These are phyloP conservation scores for Tragelaphus imberbis DNA, from an alignment of 2,113 vertebrate species.

Conservation along the genomic window DNA sequence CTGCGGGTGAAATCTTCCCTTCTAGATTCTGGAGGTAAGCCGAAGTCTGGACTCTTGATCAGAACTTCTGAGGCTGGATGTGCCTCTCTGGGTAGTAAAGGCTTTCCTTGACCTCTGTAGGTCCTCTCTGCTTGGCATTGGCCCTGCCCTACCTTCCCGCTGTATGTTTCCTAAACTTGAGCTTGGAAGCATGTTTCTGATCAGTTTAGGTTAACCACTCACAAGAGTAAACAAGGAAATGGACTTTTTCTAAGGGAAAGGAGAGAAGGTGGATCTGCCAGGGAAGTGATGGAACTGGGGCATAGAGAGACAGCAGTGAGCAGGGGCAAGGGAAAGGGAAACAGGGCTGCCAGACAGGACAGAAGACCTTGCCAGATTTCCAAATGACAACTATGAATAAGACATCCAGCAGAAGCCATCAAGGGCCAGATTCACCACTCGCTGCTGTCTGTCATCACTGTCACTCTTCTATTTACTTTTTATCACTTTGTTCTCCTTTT, in stretches of 20 bases:
- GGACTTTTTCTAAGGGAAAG: background rate
- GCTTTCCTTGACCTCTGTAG: rapidly evolving
- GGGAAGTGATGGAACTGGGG: too few species aligned
- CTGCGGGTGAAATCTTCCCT: rapidly evolving
- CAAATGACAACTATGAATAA: background rate
- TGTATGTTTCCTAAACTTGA: background rate
- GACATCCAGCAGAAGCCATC: background rate
- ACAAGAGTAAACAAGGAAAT: background rate
- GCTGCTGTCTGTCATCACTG: background rate
- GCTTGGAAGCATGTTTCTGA: background rate
- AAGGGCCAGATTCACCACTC: background rate
- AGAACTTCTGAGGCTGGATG: rapidly evolving
- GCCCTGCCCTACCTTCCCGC: background rate
- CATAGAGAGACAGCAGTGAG: rapidly evolving
- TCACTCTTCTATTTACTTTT: too few species aligned
- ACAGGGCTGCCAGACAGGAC: background rate
- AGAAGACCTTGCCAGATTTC: background rate
- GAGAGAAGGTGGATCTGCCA: rapidly evolving
- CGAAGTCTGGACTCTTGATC: too few species aligned
- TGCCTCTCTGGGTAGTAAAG: too few species aligned
- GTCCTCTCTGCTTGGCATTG: background rate
- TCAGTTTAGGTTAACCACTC: background rate
- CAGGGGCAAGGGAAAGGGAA: rapidly evolving
- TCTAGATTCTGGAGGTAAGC: conserved; percentile 75
- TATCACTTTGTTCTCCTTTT: rapidly evolving